A percentile compares a stretch with the other conserved stretches of the same genome.
phyloP scores from a whole-genome alignment of 2,888 invertebrate species.

The Clusia tigrina region DNA sequence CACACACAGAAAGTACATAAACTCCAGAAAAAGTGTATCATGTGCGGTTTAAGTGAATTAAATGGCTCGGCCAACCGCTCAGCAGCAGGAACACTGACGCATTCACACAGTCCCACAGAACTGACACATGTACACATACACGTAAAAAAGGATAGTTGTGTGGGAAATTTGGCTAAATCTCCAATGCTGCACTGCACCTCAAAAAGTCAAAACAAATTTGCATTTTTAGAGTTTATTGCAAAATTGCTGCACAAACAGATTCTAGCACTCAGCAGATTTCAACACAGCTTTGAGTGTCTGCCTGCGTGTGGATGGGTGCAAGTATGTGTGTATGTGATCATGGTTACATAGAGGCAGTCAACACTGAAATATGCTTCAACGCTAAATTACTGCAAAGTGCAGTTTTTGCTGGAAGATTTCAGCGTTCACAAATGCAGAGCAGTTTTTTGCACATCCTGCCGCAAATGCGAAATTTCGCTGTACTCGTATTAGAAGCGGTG shows the following conservation, averaged over 20 bases:
- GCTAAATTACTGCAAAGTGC: not conserved
- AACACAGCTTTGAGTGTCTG: too few relatives aligned
- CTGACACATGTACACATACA: too few relatives aligned
- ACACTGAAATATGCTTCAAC: too few relatives aligned
- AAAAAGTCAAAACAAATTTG: not conserved
- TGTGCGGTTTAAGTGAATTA: not conserved
- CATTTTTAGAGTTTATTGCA: not conserved
- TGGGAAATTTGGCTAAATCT: not conserved
- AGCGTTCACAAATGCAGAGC: too few relatives aligned
- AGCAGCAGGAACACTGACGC: not conserved
- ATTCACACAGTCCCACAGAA: too few relatives aligned
- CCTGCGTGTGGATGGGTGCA: too few relatives aligned
- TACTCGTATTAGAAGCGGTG: not conserved
- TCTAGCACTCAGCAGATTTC: too few relatives aligned
- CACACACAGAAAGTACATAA: not conserved
- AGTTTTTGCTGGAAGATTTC: not conserved
- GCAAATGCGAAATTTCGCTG: not conserved
- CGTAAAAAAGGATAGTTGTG: not conserved
- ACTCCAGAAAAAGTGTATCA: not conserved
- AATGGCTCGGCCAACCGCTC: not conserved
- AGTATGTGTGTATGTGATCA: too few relatives aligned
- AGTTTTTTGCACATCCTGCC: too few relatives aligned
- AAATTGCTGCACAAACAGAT: not conserved
- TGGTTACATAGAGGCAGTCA: too few relatives aligned
- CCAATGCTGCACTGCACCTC: too few relatives aligned